These are phyloP conservation scores for Geotrypetes seraphini DNA, from an alignment of 2,797 vertebrate species.

Conservation along the genomic window DNA sequence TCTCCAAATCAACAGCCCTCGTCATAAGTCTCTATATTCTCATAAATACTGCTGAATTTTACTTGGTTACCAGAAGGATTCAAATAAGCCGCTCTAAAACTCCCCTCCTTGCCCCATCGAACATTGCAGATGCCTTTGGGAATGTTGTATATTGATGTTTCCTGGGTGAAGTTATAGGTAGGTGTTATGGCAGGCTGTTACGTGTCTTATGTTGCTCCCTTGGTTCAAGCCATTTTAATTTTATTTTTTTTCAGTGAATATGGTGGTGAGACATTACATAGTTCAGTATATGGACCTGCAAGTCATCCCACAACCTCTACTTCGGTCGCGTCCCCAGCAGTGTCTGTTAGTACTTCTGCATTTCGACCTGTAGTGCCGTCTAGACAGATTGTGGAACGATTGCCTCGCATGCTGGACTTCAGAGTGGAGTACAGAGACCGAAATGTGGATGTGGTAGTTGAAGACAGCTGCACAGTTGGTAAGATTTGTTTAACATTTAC, in stretches of 20 bases:
- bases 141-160: too few species aligned
- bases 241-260: conserved; percentile 78
- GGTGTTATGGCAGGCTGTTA: too few species aligned
- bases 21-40: too few species aligned
- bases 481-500: conserved; percentile 59
- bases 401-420: conserved; percentile 92
- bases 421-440: conserved; percentile 92
- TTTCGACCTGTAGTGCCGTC: conserved; percentile 76
- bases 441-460: conserved; percentile 85
- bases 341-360: conserved; percentile 68
- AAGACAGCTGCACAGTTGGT: conserved; percentile 93
- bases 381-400: conserved; percentile 87
- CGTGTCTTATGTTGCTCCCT: too few species aligned
- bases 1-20: too few species aligned
- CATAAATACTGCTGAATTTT: too few species aligned
- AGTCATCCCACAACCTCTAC: conserved; percentile 53
- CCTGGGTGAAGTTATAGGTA: too few species aligned
- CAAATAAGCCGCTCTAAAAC: too few species aligned
- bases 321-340: conserved; percentile 58
- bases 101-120: too few species aligned
- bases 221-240: too few species aligned
- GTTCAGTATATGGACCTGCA: conserved; percentile 64
- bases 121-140: too few species aligned
- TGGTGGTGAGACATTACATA: conserved; percentile 74
- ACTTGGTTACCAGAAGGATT: too few species aligned